These are phyloP conservation scores for Thecocarcelia acutangulata DNA, from an alignment of 2,888 invertebrate genomes.

Conservation along the genomic window DNA sequence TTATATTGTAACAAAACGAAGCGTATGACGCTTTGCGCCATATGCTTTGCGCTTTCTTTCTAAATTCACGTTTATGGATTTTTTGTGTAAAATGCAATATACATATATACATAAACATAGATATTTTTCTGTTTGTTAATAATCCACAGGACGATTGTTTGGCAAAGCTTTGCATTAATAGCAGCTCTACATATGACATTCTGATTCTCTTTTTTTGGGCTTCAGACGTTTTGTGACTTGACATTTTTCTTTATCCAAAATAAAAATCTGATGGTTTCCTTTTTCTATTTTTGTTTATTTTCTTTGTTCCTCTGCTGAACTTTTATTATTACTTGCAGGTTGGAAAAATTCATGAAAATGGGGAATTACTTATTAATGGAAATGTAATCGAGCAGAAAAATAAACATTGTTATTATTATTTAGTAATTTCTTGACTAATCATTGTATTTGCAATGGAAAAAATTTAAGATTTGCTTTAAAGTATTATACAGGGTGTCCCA, in stretches of 20 bases:
- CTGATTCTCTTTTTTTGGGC: constrained; percentile 20
- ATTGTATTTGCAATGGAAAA: not conserved
- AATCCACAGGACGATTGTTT: constrained; percentile 25
- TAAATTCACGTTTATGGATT: too few species aligned
- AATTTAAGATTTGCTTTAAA: constrained; percentile 3
- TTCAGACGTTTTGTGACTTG: constrained; percentile 59
- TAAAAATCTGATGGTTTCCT: constrained; percentile 46
- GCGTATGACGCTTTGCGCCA: too few species aligned
- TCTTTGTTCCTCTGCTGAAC: too few species aligned
- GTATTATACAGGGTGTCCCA: too few species aligned
- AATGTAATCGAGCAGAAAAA: constrained; percentile 79
- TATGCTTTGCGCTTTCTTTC: too few species aligned
- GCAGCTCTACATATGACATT: constrained; percentile 35
- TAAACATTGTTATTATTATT: constrained; percentile 35
- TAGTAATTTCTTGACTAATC: constrained; percentile 14
- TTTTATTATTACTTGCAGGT: constrained; percentile 75
- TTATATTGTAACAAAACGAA: too few species aligned
- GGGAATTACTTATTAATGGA: constrained; percentile 74
- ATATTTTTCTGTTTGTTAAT: too few species aligned
- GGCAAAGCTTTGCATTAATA: not conserved
- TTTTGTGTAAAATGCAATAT: too few species aligned
- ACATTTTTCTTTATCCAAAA: constrained; percentile 57
- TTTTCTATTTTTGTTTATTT: constrained; percentile 30
- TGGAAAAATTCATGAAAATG: constrained; percentile 51
- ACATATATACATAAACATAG: too few species aligned